Conservation (phyloP, 1,140 invertebrate genomes). For the Bombus consobrinus region DNA sequence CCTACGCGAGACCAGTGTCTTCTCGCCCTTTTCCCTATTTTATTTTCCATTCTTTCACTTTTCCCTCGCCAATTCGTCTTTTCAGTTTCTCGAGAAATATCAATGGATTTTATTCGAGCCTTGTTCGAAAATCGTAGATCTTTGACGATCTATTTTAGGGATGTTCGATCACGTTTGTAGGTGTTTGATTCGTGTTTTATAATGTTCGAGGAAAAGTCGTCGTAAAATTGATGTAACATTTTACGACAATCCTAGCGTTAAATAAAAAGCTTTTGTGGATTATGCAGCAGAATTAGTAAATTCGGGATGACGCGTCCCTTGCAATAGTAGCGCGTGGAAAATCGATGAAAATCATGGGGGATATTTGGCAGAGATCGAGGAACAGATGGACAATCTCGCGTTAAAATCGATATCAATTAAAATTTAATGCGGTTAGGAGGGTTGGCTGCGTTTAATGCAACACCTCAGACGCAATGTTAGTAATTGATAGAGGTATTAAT, state of each 20-base stretch:
- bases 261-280: neutral
- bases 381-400: neutral
- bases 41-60: neutral
- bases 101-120: neutral
- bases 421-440: conserved; percentile 22
- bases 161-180: no score
- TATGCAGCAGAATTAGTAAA: neutral
- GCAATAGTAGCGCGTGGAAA: neutral
- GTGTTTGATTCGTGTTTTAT: no score
- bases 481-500: conserved; percentile 36
- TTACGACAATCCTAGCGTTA: no score
- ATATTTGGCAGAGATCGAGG: neutral
- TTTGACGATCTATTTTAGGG: rapidly evolving
- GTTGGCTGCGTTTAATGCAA: conserved; percentile 14
- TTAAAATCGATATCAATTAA: conserved; percentile 29
- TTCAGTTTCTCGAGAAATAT: no score
- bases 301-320: no score
- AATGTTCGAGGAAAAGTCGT: no score
- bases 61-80: neutral
- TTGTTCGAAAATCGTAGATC: neutral
- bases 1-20: conserved; percentile 19
- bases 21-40: neutral
- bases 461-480: conserved; percentile 23
- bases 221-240: neutral
- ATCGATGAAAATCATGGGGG: conserved; percentile 6